These are phyloP conservation scores for Dinothrombium tinctorium DNA, from an alignment of 1,140 invertebrate species.

Conservation along the genomic window DNA sequence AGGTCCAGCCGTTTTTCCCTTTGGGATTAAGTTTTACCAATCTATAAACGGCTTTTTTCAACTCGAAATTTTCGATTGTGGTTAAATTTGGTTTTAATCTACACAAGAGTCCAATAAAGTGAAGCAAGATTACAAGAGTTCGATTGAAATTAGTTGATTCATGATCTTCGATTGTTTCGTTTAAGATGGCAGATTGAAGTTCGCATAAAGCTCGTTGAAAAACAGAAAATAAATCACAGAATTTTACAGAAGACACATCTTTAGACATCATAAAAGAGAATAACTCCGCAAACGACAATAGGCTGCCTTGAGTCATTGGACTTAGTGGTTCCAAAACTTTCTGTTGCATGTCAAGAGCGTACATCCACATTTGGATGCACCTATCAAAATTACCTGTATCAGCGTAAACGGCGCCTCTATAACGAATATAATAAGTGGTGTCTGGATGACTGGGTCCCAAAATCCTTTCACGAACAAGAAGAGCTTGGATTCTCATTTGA, in stretches of 20 bases:
- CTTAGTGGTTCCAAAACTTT: conserved; percentile 71
- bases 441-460: conserved; percentile 79
- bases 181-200: conserved; percentile 27
- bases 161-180: conserved; percentile 25
- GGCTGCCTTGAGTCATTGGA: conserved; percentile 74
- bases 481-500: conserved; percentile 83
- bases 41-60: conserved; percentile 31
- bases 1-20: conserved; percentile 40
- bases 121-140: conserved; percentile 58
- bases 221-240: conserved; percentile 53
- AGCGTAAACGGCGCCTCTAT: conserved; percentile 76
- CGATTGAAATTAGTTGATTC: conserved; percentile 51
- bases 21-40: conserved; percentile 49
- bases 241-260: conserved; percentile 35
- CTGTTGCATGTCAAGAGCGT: conserved; percentile 80
- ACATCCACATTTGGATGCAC: conserved; percentile 81
- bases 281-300: conserved; percentile 77
- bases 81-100: conserved; percentile 14
- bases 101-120: conserved; percentile 25
- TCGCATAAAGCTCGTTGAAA: conserved; percentile 50
- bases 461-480: conserved; percentile 77
- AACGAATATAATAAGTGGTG: conserved; percentile 82
- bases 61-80: conserved; percentile 22
- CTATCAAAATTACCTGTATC: conserved; percentile 74
- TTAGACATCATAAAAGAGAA: conserved; percentile 80